Percentiles rank a stretch among this genome's conserved stretches.
Conservation (phyloP, 2,797 vertebrate species). For the Buceros bicornis region DNA sequence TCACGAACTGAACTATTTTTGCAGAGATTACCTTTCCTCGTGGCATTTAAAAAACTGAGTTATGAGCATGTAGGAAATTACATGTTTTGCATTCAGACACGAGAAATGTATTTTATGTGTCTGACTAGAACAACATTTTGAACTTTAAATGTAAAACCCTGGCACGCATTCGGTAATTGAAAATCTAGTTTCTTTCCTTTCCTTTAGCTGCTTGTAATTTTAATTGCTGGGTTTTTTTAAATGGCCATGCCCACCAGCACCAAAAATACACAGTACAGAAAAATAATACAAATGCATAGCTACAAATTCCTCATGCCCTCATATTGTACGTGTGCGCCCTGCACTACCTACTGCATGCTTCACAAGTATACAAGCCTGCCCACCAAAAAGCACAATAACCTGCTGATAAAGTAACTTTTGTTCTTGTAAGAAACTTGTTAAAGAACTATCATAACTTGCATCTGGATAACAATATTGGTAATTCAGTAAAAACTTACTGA, state of each 20-base stretch:
- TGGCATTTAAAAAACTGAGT: slow-evolving; percentile 19
- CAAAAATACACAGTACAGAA: not conserved
- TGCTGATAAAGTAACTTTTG: not conserved
- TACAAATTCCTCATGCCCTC: not conserved
- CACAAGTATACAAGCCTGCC: not conserved
- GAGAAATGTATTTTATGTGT: not conserved
- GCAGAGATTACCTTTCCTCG: slow-evolving; percentile 5
- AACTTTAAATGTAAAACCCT: slow-evolving; percentile 25
- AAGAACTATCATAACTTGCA: not conserved
- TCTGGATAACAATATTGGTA: not conserved
- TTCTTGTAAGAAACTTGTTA: not conserved
- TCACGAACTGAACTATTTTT: not conserved
- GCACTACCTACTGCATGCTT: not conserved
- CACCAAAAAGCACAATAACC: not conserved
- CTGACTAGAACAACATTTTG: slow-evolving; percentile 11
- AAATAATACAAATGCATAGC: not conserved
- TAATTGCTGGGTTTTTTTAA: not conserved
- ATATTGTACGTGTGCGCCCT: not conserved
- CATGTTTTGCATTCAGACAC: not conserved
- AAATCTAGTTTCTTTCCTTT: not conserved
- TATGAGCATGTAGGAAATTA: slow-evolving; percentile 40
- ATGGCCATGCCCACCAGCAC: not conserved
- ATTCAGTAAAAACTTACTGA: not conserved
- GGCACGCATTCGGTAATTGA: slow-evolving; percentile 7
- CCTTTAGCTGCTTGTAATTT: not conserved